A percentile compares a stretch with the other conserved stretches of the same genome.
These are phyloP conservation scores for Phrynocephalus guinanensis DNA, from an alignment of 2,797 vertebrate genomes.

Conservation along the genomic window DNA sequence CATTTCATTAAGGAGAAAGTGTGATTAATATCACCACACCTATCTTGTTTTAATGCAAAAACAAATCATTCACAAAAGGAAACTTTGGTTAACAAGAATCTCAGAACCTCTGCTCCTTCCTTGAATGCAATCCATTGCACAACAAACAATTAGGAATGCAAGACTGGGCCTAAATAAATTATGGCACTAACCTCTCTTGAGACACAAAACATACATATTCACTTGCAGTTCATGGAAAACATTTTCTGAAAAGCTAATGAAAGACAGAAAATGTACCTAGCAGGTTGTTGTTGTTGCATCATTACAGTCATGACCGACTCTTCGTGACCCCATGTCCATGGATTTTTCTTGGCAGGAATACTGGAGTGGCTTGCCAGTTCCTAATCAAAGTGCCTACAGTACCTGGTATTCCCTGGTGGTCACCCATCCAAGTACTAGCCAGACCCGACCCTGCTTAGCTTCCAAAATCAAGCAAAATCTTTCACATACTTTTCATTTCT, in stretches of 20 bases:
- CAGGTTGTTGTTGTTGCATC: not conserved
- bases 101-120: conserved; percentile 21
- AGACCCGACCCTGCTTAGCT: too few species aligned
- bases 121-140: conserved; percentile 35
- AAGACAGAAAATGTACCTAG: not conserved
- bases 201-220: not conserved
- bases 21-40: conserved; percentile 30
- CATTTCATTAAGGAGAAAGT: conserved; percentile 36
- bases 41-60: conserved; percentile 41
- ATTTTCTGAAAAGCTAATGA: not conserved
- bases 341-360: too few species aligned
- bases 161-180: conserved; percentile 45
- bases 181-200: not conserved
- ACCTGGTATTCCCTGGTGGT: too few species aligned
- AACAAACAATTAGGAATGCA: conserved; percentile 42
- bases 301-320: not conserved
- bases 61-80: conserved; percentile 34
- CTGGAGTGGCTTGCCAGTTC: too few species aligned
- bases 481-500: not conserved
- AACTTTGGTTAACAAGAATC: conserved; percentile 26
- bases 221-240: not conserved
- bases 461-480: not conserved
- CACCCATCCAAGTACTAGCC: too few species aligned
- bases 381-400: too few species aligned
- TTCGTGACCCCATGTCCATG: too few species aligned